These are phyloP conservation scores for Anas platyrhynchos DNA, from an alignment of 2,113 vertebrate species.

Conservation along the genomic window DNA sequence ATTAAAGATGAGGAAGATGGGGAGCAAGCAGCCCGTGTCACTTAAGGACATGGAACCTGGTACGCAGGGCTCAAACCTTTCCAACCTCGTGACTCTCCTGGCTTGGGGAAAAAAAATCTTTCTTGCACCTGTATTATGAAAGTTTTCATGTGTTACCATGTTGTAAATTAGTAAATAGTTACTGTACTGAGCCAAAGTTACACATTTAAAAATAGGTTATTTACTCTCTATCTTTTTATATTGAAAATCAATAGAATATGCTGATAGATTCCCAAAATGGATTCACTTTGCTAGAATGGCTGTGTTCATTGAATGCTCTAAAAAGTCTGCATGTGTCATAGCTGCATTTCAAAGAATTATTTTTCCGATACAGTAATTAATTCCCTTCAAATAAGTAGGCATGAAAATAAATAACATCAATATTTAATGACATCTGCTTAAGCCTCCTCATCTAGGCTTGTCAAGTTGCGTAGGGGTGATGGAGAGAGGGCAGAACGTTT, in stretches of 20 bases:
- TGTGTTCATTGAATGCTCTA: background rate
- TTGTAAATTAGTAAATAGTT: background rate
- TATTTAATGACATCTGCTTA: conserved; percentile 29
- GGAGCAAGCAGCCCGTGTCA: background rate
- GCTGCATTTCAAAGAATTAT: background rate
- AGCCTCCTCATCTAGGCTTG: background rate
- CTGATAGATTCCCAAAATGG: background rate
- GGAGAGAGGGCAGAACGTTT: background rate
- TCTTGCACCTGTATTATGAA: fast-evolving
- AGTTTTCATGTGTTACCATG: background rate
- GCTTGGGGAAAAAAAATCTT: background rate
- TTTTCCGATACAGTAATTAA: conserved; percentile 33
- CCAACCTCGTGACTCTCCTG: fast-evolving
- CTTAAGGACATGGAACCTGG: background rate
- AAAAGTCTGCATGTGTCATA: background rate
- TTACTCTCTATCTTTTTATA: background rate
- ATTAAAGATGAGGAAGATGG: background rate
- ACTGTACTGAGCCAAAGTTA: background rate
- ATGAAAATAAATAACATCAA: background rate
- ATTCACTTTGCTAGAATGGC: background rate
- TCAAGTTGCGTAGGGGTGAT: background rate
- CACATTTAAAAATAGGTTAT: background rate
- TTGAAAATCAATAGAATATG: background rate
- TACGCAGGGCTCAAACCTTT: background rate
- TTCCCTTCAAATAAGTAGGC: conserved; percentile 13